phyloP scores from a whole-genome alignment of 2,797 vertebrate species.

The Aphelocoma californica region DNA sequence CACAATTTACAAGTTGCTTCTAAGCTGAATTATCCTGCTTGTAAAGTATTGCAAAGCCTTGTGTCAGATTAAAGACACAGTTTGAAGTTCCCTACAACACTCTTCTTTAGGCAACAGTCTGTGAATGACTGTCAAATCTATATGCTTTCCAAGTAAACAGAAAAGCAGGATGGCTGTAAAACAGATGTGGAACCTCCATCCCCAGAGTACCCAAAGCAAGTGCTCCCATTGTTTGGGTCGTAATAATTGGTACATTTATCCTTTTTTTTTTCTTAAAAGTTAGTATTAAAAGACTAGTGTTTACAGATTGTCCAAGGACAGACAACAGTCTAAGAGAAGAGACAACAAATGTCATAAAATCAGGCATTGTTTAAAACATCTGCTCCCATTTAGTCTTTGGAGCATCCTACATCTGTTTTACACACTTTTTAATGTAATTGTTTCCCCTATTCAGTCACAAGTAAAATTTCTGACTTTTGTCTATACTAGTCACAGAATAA shows the following conservation, averaged over 20 bases:
- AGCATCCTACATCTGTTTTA: neutral
- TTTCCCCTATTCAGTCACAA: neutral
- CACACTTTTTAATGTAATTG: neutral
- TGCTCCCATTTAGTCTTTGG: conserved; percentile 4
- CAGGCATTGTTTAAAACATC: conserved; percentile 12
- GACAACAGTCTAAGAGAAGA: neutral
- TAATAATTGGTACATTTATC: neutral
- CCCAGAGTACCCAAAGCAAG: neutral
- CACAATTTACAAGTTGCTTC: neutral
- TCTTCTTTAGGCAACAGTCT: neutral
- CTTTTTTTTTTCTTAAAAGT: neutral
- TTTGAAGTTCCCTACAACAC: neutral
- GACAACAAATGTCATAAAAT: conserved; percentile 6
- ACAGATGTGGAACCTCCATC: conserved; percentile 5
- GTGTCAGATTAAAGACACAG: neutral
- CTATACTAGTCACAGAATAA: neutral
- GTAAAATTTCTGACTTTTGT: neutral
- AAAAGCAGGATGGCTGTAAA: conserved; percentile 6
- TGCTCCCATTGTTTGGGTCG: neutral
- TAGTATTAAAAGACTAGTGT: neutral
- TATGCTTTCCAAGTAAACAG: conserved; percentile 2
- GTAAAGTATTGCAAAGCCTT: neutral
- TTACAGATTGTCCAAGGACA: neutral
- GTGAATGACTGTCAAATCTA: neutral
- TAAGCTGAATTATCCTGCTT: neutral